phyloP scores from a whole-genome alignment of 2,113 vertebrate species.

The Bolborhynchus lineola region DNA sequence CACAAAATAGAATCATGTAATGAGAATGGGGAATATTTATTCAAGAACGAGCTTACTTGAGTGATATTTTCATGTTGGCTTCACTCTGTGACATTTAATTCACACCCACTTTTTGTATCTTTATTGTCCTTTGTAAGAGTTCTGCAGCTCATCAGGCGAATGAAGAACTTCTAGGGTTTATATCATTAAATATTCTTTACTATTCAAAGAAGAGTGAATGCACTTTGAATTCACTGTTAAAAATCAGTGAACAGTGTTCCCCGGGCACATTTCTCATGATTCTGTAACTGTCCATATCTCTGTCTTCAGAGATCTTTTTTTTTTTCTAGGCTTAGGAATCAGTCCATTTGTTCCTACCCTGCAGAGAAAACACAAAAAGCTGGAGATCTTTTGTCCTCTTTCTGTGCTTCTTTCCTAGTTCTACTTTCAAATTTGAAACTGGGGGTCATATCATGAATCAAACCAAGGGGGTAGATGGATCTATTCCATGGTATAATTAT shows the following conservation, averaged over 20 bases:
- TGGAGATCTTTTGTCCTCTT: not conserved
- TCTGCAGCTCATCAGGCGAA: not conserved
- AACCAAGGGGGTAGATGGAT: not conserved
- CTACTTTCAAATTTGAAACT: not conserved
- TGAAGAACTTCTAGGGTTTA: not conserved
- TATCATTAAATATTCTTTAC: not conserved
- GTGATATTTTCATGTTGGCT: not conserved
- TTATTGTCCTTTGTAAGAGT: not conserved
- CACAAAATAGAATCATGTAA: not conserved
- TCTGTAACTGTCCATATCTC: not conserved
- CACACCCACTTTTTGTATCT: not conserved
- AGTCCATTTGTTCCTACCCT: not conserved
- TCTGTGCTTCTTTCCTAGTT: not conserved
- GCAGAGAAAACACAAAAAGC: not conserved
- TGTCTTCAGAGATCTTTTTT: not conserved
- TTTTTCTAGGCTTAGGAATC: not conserved
- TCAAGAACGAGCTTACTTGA: not conserved
- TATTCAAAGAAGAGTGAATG: not conserved
- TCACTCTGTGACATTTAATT: not conserved
- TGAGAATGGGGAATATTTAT: not conserved
- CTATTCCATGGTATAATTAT: not conserved
- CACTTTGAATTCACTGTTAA: not conserved
- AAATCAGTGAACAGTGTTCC: not conserved
- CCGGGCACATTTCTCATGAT: not conserved
- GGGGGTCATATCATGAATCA: not conserved